Percentiles rank a stretch among this genome's conserved stretches.
These are phyloP conservation scores for Epinotia nisella DNA, from an alignment of 2,888 invertebrate genomes.

Conservation along the genomic window DNA sequence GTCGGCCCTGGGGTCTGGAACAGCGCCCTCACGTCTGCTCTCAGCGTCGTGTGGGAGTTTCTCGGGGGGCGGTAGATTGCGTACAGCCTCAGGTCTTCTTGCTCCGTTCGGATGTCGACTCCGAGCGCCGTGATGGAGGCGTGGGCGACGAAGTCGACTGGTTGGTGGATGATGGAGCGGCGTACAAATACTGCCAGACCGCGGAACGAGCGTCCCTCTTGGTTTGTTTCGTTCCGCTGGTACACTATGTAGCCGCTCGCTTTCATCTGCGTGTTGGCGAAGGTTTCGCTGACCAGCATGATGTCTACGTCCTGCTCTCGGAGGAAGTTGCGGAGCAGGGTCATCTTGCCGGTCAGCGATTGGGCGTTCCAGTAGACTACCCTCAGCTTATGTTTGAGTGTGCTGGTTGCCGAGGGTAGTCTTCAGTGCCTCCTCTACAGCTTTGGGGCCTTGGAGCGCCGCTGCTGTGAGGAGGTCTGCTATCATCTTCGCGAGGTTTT, in stretches of 20 bases:
- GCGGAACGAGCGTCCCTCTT: neutral
- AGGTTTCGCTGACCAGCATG: neutral
- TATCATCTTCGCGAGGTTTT: neutral
- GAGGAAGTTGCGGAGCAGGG: constrained; percentile 14
- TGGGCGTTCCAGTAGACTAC: constrained; percentile 19
- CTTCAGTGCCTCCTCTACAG: neutral
- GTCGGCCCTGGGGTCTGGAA: neutral
- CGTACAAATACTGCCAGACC: neutral
- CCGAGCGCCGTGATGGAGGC: constrained; percentile 8
- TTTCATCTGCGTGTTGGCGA: neutral
- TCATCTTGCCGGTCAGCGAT: neutral
- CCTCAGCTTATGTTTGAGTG: neutral
- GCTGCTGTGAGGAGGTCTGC: neutral
- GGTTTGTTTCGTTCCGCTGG: neutral
- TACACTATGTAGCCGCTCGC: neutral
- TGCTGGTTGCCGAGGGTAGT: neutral
- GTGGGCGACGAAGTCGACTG: neutral
- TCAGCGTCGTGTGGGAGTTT: too few relatives aligned
- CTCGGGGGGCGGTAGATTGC: neutral
- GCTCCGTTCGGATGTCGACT: neutral
- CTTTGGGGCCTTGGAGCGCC: neutral
- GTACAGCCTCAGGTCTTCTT: neutral
- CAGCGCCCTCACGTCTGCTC: neutral
- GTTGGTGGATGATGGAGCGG: constrained; percentile 11
- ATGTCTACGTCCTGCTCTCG: constrained; percentile 4